These are phyloP conservation scores for Corythornis madagascariensis DNA, from an alignment of 2,113 vertebrate species.

Conservation along the genomic window DNA sequence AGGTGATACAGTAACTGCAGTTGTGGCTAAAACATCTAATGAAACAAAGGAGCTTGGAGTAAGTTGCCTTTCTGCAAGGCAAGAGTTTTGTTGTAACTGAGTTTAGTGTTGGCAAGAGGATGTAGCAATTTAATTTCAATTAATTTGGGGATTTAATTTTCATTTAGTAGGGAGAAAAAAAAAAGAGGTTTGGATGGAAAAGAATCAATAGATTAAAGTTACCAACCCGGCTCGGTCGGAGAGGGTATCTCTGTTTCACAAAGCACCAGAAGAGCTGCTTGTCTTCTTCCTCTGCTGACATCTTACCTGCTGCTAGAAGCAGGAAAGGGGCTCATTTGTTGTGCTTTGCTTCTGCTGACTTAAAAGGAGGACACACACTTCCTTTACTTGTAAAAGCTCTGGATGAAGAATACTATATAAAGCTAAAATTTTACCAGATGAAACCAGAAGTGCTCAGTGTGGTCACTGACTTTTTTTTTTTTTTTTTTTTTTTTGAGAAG, in stretches of 20 bases:
- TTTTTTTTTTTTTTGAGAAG: background rate
- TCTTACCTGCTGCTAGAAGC: fast-evolving
- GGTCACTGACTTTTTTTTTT: background rate
- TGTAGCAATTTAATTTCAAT: background rate
- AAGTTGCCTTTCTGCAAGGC: background rate
- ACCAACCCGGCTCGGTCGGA: background rate
- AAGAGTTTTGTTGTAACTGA: background rate
- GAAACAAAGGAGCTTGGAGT: background rate
- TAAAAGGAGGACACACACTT: background rate
- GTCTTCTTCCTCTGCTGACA: background rate
- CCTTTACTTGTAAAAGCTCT: background rate
- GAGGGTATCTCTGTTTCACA: background rate
- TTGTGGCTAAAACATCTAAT: background rate
- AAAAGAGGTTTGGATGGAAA: background rate
- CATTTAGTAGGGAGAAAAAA: background rate
- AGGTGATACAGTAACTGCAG: background rate
- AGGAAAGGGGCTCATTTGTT: background rate
- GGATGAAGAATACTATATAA: background rate
- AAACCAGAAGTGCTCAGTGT: background rate
- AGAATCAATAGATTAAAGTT: background rate
- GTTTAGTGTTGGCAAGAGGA: background rate
- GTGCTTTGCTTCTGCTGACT: background rate
- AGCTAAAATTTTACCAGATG: background rate
- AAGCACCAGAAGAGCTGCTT: background rate
- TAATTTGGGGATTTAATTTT: background rate